A percentile compares a stretch with the other conserved stretches of the same genome.
Conservation (phyloP, 2,888 invertebrate genomes). For the Ophioninae sp. region DNA sequence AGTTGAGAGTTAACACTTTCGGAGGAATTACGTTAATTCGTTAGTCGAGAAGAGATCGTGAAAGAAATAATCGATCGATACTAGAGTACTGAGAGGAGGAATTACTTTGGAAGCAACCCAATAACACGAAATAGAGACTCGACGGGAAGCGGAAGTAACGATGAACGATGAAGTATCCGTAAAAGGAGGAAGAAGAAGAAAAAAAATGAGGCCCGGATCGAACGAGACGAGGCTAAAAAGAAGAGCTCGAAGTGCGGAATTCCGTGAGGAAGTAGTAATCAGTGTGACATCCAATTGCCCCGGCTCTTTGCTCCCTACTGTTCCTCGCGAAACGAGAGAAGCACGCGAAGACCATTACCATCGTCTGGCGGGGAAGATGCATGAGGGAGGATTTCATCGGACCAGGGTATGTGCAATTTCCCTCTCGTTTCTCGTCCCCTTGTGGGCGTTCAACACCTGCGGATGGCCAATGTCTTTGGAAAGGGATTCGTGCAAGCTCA, state of each 20-base stretch:
- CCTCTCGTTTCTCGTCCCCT: constrained; percentile 39
- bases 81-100: background rate
- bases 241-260: background rate
- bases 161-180: background rate
- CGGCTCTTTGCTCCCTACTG: constrained; percentile 21
- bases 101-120: background rate
- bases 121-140: background rate
- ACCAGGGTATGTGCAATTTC: constrained; percentile 54
- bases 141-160: background rate
- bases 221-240: constrained; percentile 14
- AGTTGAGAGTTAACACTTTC: too few species aligned
- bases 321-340: constrained; percentile 21
- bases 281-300: constrained; percentile 49
- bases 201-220: background rate
- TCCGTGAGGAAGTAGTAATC: constrained; percentile 31
- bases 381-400: constrained; percentile 53
- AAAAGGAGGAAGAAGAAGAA: background rate
- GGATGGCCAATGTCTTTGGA: constrained; percentile 37
- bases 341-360: constrained; percentile 60
- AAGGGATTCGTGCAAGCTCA: too few species aligned
- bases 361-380: constrained; percentile 34
- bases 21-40: too few species aligned
- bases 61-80: too few species aligned
- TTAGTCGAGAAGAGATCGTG: too few species aligned
- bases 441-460: constrained; percentile 45